Percentiles rank a stretch among this genome's conserved stretches.
phyloP scores from a whole-genome alignment of 2,113 vertebrate genomes.

The Otus sunia region DNA sequence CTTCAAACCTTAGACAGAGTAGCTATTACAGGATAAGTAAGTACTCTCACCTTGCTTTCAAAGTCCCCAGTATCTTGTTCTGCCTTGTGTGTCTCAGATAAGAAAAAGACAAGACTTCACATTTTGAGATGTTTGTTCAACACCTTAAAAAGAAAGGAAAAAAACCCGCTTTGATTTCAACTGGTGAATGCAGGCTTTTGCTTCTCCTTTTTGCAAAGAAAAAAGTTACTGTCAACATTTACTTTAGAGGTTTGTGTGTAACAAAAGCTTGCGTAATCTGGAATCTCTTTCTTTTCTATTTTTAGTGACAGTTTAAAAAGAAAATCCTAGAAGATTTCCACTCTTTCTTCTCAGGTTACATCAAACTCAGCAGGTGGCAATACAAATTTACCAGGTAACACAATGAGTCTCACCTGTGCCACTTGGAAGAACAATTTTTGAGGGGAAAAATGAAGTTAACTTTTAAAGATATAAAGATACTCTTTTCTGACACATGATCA shows the following conservation, averaged over 20 bases:
- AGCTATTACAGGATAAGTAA: not conserved
- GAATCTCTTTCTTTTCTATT: not conserved
- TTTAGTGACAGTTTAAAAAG: not conserved
- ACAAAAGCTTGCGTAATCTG: not conserved
- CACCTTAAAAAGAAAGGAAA: not conserved
- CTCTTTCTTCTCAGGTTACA: not conserved
- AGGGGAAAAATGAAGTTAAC: not conserved
- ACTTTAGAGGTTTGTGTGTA: not conserved
- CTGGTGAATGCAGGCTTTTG: not conserved
- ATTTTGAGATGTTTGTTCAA: slow-evolving; percentile 3
- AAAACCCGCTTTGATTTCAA: not conserved
- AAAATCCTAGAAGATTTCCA: not conserved
- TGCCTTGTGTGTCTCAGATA: not conserved
- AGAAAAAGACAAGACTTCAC: not conserved
- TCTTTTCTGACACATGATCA: not conserved
- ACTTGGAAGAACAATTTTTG: not conserved
- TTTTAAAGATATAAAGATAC: not conserved
- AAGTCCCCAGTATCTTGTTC: not conserved
- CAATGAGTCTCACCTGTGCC: not conserved
- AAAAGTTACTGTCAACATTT: not conserved
- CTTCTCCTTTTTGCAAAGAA: not conserved
- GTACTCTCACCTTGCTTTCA: not conserved
- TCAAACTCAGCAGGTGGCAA: not conserved
- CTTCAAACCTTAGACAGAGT: not conserved
- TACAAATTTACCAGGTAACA: not conserved